Evolutionary conservation across 2,888 invertebrate species (phyloP), one percentile per base, ranked within the genome.

Genomic region (Ganaspis brasiliensis): DNA sequence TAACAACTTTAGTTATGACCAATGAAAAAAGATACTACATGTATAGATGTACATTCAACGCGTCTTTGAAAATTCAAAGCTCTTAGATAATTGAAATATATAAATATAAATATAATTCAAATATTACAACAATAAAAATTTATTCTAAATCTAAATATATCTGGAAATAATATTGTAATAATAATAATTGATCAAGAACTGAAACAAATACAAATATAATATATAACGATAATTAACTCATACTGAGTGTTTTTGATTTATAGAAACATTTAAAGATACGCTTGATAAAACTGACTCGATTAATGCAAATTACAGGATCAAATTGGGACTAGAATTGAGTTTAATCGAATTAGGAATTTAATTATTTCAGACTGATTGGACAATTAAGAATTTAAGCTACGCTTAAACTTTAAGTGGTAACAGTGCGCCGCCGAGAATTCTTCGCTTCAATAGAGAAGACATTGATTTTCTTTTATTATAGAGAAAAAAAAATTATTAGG

Each of bases 361-460:
- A 56, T 56, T 56, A 56, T 56, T 56, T 56, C 56, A 56, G 56
- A 56, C 56, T 56, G 56, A 56, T 56, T 56, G 56, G 56, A 19
- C 56, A 57, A 57, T 57, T 24, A 57, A 26, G 57, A n/a, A 57
- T 57, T 57, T 57, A 57, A 57, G 57, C 24, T 57, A 26, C 57
- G 12, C 57, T 57, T 57, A 26, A 57, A 57, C 57, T 57, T 57
- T 57, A 57, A 57, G 57, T 57, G 57, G 57, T 14, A 14, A n/a
- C n/a, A 57, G 24, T 57, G 52, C 19, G 19, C n/a, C 19, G 19
- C n/a, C 9, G 19, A 19, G 52, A 52, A 52, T 52, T 31, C 31
- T 31, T 31, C 31, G 31, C 31, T 31, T 31, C 31, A 31, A 31
- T 31, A 31, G 31, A 31, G 6, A 2, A 31, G 31, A 31, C 31